A percentile compares a stretch with the other conserved stretches of the same genome.
Evolutionary conservation across 2,113 vertebrate genomes (phyloP).

Genomic region (Siniperca knerii): DNA sequence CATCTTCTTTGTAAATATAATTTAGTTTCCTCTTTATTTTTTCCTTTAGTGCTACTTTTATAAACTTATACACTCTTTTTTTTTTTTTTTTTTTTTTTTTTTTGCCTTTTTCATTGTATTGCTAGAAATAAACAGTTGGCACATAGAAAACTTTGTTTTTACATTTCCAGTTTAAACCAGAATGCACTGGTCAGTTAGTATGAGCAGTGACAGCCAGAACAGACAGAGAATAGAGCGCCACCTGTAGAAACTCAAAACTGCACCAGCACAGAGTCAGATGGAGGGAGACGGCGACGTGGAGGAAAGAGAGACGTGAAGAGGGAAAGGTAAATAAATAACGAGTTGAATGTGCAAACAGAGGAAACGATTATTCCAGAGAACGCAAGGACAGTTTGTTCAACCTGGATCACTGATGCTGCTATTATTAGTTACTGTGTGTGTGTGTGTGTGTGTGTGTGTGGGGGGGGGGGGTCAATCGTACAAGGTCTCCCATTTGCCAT

Average conservation of each 20-base stretch:
- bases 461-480: background rate
- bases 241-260: background rate
- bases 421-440: conserved; percentile 13
- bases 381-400: conserved; percentile 15
- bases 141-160: too few species aligned
- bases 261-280: background rate
- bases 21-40: too few species aligned
- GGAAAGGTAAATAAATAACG: background rate
- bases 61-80: too few species aligned
- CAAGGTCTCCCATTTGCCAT: too few species aligned
- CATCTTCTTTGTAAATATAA: too few species aligned
- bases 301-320: background rate
- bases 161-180: too few species aligned
- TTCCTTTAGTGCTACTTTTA: too few species aligned
- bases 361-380: background rate
- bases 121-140: too few species aligned
- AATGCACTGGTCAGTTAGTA: too few species aligned
- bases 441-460: conserved; percentile 6
- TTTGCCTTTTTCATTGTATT: too few species aligned
- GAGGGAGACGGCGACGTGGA: too few species aligned
- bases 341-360: conserved; percentile 9
- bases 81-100: too few species aligned
- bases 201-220: background rate
- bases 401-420: conserved; percentile 16
- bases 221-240: background rate